Evolutionary conservation across 2,113 vertebrate species (phyloP).

Genomic region (Tyto alba): DNA sequence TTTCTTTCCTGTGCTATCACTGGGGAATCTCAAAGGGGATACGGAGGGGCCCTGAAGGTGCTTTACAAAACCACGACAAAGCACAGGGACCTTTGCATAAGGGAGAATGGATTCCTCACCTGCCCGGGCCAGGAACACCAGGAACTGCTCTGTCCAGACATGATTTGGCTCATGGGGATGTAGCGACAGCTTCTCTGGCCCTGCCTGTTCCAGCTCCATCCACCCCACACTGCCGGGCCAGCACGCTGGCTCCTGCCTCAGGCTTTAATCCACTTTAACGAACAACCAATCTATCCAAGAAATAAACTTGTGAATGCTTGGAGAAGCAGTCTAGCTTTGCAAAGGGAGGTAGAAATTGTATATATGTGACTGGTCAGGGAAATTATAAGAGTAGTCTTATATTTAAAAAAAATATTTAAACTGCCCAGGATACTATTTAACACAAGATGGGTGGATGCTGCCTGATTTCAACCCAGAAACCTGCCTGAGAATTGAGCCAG

Average conservation of each 20-base stretch:
- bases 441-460: fast-evolving
- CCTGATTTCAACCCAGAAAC: neutral
- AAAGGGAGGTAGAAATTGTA: neutral
- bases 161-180: neutral
- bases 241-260: neutral
- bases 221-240: fast-evolving
- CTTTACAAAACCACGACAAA: neutral
- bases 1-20: neutral
- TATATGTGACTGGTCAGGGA: fast-evolving
- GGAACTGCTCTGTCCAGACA: neutral
- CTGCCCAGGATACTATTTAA: neutral
- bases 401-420: neutral
- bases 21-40: neutral
- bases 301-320: neutral
- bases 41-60: neutral
- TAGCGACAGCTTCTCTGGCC: neutral
- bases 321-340: neutral
- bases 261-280: neutral
- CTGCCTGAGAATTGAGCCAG: neutral
- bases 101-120: neutral
- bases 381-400: neutral
- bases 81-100: fast-evolving
- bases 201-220: neutral
- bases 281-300: neutral
- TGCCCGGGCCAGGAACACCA: fast-evolving